phyloP scores from a whole-genome alignment of 2,113 vertebrate genomes.

The Raja brachyura region DNA sequence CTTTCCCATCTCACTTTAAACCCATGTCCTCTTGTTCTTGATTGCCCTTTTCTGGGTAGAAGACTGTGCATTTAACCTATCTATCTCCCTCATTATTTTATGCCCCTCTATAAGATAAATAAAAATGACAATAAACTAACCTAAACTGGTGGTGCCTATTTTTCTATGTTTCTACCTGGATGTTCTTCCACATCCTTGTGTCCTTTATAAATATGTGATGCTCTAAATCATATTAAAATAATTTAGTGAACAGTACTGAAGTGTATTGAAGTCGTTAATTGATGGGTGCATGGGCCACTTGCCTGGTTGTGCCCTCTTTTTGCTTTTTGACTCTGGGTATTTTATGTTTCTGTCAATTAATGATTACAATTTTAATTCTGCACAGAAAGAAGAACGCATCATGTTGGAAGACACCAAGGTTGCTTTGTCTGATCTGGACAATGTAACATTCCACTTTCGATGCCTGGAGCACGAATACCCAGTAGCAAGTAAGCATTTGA shows the following conservation, averaged over 20 bases:
- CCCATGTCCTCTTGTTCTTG: too few species aligned
- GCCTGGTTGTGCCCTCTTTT: background rate
- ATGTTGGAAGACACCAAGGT: slow-evolving; percentile 93
- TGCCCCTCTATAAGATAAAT: too few species aligned
- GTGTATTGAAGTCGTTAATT: background rate
- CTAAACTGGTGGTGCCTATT: too few species aligned
- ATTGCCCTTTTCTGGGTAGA: too few species aligned
- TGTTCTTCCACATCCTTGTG: background rate
- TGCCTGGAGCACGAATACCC: slow-evolving; percentile 80
- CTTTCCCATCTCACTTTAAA: too few species aligned
- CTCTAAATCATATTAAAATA: background rate
- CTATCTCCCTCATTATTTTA: too few species aligned
- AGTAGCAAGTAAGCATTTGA: slow-evolving; percentile 77
- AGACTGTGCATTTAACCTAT: too few species aligned
- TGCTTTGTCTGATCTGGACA: slow-evolving; percentile 84
- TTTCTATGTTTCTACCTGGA: background rate
- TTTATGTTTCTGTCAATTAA: background rate
- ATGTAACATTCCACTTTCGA: slow-evolving; percentile 84
- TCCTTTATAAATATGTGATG: background rate
- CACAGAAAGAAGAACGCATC: slow-evolving; percentile 80
- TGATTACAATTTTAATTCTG: slow-evolving; percentile 6
- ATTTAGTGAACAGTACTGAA: background rate
- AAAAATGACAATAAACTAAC: too few species aligned
- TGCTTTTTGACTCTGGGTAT: background rate
- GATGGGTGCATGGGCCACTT: background rate